Conservation (phyloP, 1,140 invertebrate species). For the Dendrolimus punctatus region DNA sequence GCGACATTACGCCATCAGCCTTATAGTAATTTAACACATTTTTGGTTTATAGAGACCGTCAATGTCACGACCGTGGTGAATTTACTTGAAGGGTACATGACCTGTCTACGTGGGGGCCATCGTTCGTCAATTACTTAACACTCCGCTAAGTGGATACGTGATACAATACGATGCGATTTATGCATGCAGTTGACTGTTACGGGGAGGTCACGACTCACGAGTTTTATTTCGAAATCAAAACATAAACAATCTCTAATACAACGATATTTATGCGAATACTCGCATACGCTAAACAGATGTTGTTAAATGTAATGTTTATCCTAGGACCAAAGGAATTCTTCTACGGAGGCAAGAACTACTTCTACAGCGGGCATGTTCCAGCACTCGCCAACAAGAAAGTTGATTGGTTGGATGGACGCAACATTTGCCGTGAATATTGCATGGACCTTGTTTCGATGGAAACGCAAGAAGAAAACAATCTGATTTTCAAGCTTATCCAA, state of each 20-base stretch:
- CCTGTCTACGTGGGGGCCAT: constrained; percentile 33
- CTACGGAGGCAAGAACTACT: constrained; percentile 90
- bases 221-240: too few relatives aligned
- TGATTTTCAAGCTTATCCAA: constrained; percentile 89
- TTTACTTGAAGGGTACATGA: constrained; percentile 34
- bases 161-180: constrained; percentile 29
- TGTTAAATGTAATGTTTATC: constrained; percentile 4
- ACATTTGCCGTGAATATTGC: constrained; percentile 91
- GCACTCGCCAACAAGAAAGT: constrained; percentile 83
- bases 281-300: too few relatives aligned
- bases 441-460: constrained; percentile 93
- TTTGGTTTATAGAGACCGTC: constrained; percentile 29
- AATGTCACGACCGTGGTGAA: constrained; percentile 52
- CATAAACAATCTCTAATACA: too few relatives aligned
- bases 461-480: constrained; percentile 90
- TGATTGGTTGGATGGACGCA: constrained; percentile 92
- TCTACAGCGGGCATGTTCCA: constrained; percentile 88
- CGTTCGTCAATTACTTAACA: constrained; percentile 27
- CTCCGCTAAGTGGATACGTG: constrained; percentile 25
- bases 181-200: too few relatives aligned
- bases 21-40: constrained; percentile 26
- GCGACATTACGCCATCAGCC: constrained; percentile 18
- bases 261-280: too few relatives aligned
- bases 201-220: too few relatives aligned
- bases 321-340: constrained; percentile 92